Conservation (phyloP, 2,888 invertebrate genomes). For the Microchrysa polita region DNA sequence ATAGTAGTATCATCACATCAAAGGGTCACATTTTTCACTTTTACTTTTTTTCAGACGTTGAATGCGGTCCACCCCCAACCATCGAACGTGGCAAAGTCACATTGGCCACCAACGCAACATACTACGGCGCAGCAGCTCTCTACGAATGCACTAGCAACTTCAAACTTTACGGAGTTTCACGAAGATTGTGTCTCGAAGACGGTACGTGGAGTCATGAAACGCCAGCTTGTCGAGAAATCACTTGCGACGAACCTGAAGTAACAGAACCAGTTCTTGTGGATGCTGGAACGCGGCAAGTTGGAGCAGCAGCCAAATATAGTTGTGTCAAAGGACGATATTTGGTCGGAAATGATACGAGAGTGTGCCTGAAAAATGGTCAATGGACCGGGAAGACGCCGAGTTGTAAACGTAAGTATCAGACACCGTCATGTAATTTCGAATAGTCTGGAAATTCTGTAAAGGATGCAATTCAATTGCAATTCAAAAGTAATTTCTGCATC, state of each 20-base stretch:
- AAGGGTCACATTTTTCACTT: too few relatives aligned
- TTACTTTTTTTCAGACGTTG: constrained; percentile 83
- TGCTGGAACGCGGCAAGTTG: constrained; percentile 76
- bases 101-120: constrained; percentile 86
- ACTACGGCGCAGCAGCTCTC: constrained; percentile 85
- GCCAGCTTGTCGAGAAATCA: constrained; percentile 85
- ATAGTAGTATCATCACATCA: too few relatives aligned
- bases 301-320: constrained; percentile 81
- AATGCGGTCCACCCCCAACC: constrained; percentile 81
- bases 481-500: too few relatives aligned
- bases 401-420: constrained; percentile 76
- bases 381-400: constrained; percentile 84
- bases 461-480: too few relatives aligned
- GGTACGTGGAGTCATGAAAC: constrained; percentile 90
- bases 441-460: background rate
- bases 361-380: constrained; percentile 78
- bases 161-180: constrained; percentile 82
- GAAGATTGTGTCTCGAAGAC: constrained; percentile 85
- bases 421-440: background rate
- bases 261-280: constrained; percentile 69
- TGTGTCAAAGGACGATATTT: constrained; percentile 85
- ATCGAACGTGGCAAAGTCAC: constrained; percentile 80
- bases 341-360: constrained; percentile 81
- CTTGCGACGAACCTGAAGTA: constrained; percentile 76
- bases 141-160: constrained; percentile 86